Conservation (phyloP, 2,113 vertebrate genomes). For the Anguilla japonica region DNA sequence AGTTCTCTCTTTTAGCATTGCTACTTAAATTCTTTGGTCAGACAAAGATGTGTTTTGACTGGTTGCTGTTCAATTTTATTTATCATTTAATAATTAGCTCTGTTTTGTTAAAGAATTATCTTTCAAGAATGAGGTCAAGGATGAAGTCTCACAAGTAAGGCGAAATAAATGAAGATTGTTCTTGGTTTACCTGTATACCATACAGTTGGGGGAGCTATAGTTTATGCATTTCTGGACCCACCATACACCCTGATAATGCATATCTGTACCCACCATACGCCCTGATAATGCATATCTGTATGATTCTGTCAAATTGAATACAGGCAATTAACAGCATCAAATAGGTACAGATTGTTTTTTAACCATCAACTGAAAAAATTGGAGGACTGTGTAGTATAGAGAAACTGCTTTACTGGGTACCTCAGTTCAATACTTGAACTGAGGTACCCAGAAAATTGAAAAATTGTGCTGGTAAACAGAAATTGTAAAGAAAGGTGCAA, state of each 20-base stretch:
- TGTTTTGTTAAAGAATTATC: too few relatives aligned
- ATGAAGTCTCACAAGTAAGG: too few relatives aligned
- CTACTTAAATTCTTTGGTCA: not conserved
- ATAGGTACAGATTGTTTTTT: not conserved
- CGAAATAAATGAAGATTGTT: too few relatives aligned
- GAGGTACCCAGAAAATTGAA: not conserved
- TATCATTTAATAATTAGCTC: too few relatives aligned
- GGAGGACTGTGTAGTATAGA: not conserved
- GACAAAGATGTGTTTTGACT: not conserved
- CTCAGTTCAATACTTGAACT: not conserved
- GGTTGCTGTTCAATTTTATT: not conserved
- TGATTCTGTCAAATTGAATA: too few relatives aligned
- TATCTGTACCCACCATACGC: too few relatives aligned
- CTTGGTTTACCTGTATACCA: too few relatives aligned
- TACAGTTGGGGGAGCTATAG: too few relatives aligned
- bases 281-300: too few relatives aligned
- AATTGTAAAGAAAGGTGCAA: not conserved
- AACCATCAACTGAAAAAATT: constrained; percentile 1
- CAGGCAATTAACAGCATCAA: too few relatives aligned
- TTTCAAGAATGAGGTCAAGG: not conserved
- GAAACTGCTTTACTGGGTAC: not conserved
- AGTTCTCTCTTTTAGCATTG: not conserved
- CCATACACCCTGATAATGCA: too few relatives aligned
- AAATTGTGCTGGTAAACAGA: not conserved
- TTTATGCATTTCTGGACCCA: too few relatives aligned